phyloP scores from a whole-genome alignment of 2,113 vertebrate genomes.

The Barbus barbus region DNA sequence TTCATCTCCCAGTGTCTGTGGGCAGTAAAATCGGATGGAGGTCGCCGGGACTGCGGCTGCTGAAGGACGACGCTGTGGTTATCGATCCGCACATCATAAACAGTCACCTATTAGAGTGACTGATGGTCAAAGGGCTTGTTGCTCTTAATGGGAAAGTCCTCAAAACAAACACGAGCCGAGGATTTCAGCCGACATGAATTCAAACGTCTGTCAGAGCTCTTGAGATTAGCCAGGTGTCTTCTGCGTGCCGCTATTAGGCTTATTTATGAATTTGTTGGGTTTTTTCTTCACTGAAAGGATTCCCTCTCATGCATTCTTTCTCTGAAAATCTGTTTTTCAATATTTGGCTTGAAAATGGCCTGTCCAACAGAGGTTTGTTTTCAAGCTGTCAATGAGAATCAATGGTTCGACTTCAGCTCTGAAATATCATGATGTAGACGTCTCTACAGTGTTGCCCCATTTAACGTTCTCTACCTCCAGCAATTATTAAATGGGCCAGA shows the following conservation, averaged over 20 bases:
- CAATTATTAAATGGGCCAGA: neutral
- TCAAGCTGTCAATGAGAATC: neutral
- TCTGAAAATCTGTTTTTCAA: neutral
- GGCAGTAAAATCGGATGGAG: conserved; percentile 59
- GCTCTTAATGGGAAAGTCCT: conserved; percentile 69
- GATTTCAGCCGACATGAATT: conserved; percentile 33
- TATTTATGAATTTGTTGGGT: neutral
- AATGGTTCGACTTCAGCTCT: neutral
- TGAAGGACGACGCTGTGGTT: conserved; percentile 55
- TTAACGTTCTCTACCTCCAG: conserved; percentile 5
- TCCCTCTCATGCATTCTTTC: too few relatives aligned
- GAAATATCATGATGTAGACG: neutral
- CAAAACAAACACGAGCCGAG: conserved; percentile 11
- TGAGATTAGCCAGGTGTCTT: neutral
- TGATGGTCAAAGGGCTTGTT: conserved; percentile 62
- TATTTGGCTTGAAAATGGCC: neutral
- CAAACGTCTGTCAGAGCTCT: conserved; percentile 8
- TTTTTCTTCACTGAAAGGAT: neutral
- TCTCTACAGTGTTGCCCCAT: conserved; percentile 2
- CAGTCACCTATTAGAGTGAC: conserved; percentile 66
- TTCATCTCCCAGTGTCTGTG: conserved; percentile 42
- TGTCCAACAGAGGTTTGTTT: neutral
- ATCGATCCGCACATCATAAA: conserved; percentile 71
- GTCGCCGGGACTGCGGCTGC: conserved; percentile 41
- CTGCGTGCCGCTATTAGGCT: neutral